These are phyloP conservation scores for Meloidogyne hapla DNA, from an alignment of 1,140 invertebrate genomes.

Conservation along the genomic window DNA sequence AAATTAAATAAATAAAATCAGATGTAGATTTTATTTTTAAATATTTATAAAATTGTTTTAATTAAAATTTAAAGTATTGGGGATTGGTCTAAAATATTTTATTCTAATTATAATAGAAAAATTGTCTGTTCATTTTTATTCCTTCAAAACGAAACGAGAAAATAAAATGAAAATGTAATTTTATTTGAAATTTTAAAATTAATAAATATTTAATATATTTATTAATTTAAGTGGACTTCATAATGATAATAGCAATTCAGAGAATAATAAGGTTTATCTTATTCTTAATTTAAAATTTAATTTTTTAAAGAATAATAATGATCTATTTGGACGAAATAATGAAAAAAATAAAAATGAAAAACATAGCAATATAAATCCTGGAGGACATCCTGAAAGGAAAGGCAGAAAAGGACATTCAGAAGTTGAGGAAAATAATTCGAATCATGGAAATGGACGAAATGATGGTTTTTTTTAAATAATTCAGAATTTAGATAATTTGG, in stretches of 20 bases:
- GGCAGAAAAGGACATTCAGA: neutral
- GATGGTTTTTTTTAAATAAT: neutral
- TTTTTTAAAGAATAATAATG: neutral
- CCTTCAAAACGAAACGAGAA: no score
- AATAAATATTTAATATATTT: no score
- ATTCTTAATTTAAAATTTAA: neutral
- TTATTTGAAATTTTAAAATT: no score
- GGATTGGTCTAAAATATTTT: no score
- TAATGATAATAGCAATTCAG: neutral
- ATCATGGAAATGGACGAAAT: neutral
- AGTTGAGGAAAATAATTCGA: neutral
- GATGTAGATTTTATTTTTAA: no score
- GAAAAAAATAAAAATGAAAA: neutral
- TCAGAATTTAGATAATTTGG: neutral
- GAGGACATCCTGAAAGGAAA: neutral
- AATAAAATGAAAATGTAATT: no score
- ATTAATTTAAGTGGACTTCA: neutral
- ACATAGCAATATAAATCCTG: neutral
- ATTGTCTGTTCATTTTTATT: no score
- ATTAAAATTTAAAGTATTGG: no score
- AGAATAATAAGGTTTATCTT: neutral
- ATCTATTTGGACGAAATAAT: neutral
- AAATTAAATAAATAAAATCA: neutral
- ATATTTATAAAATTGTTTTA: no score
- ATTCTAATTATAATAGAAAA: no score